phyloP scores from a whole-genome alignment of 2,888 invertebrate species.

The Cantharis rufa region DNA sequence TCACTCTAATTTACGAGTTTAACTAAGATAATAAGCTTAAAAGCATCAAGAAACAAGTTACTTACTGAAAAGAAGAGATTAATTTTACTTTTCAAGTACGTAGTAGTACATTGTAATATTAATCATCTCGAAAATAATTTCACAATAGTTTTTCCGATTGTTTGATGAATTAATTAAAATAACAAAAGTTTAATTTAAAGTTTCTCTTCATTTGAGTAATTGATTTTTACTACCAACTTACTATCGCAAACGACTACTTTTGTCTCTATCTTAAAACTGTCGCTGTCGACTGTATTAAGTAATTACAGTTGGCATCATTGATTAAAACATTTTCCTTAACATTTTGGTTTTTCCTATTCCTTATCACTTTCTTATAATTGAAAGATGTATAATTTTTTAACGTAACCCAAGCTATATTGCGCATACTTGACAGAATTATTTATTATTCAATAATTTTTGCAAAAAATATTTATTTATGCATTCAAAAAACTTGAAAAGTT shows the following conservation, averaged over 20 bases:
- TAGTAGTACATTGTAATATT: background rate
- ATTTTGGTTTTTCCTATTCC: background rate
- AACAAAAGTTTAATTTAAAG: background rate
- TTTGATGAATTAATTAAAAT: background rate
- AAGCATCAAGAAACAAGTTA: background rate
- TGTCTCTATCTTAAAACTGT: background rate
- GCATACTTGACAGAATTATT: background rate
- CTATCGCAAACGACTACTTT: background rate
- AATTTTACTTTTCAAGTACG: background rate
- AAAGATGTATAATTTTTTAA: background rate
- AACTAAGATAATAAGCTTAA: background rate
- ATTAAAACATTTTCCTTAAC: background rate
- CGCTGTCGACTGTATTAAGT: background rate
- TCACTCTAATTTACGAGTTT: background rate
- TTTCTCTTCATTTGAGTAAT: background rate
- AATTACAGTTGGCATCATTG: background rate
- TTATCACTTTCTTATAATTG: background rate
- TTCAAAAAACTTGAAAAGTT: background rate
- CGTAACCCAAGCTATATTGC: background rate
- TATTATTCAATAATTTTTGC: background rate
- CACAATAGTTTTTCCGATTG: background rate
- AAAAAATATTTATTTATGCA: background rate
- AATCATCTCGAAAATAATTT: background rate
- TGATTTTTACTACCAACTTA: background rate
- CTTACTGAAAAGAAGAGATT: background rate